Evolutionary conservation across 53 echinoderm and acorn worm species (phyloP).

Genomic region (Patiria pectinifera): DNA sequence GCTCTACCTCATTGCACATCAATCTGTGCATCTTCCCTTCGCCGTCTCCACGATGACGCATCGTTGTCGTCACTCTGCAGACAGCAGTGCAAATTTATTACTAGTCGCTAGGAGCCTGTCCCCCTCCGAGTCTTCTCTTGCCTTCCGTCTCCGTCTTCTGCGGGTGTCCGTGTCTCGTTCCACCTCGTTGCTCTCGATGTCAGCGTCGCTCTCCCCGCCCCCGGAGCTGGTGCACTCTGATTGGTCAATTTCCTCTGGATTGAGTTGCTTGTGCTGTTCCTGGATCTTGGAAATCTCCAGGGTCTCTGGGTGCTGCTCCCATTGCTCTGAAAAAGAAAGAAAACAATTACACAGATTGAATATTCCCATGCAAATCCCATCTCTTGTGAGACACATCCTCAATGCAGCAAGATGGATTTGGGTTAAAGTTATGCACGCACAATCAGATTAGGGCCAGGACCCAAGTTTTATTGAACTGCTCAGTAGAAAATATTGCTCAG

Average conservation of each 20-base stretch:
- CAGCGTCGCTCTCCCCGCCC: conserved; percentile 90
- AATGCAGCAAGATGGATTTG: too few species aligned
- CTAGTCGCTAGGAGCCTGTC: conserved; percentile 34
- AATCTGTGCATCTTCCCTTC: neutral
- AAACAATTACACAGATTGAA: neutral
- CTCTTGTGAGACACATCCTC: too few species aligned
- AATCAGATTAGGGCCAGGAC: too few species aligned
- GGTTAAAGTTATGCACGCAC: too few species aligned
- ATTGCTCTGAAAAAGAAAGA: conserved; percentile 59
- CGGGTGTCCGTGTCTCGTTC: conserved; percentile 51
- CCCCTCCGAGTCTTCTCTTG: conserved; percentile 40
- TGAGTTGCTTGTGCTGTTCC: conserved; percentile 77
- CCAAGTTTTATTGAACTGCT: too few species aligned
- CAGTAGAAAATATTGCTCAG: too few species aligned
- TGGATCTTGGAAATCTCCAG: conserved; percentile 83
- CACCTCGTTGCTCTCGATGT: conserved; percentile 90
- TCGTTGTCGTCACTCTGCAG: neutral
- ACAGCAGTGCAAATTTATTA: conserved; percentile 53
- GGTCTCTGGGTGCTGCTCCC: conserved; percentile 91
- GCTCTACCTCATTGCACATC: neutral
- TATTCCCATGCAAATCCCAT: too few species aligned
- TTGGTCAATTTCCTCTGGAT: conserved; percentile 55
- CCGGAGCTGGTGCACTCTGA: conserved; percentile 67
- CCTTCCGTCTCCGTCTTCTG: conserved; percentile 45
- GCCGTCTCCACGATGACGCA: neutral